Evolutionary conservation across 2,888 invertebrate species (phyloP).

Genomic region (Rhaphigaster nebulosa): DNA sequence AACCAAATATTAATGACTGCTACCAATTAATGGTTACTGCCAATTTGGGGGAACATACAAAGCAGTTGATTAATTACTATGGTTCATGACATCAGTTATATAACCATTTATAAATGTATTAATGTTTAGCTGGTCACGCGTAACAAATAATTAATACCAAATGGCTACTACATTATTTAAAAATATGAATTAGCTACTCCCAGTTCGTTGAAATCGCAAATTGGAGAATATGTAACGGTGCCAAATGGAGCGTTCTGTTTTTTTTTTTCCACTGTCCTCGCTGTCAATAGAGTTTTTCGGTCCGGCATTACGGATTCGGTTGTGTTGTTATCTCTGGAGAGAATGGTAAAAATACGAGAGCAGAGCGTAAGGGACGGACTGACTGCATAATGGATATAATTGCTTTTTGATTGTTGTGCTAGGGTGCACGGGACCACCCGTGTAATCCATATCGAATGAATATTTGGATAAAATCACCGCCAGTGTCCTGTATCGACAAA

Average conservation of each 20-base stretch:
- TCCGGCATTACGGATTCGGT: constrained; percentile 45
- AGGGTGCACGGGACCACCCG: constrained; percentile 58
- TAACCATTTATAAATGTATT: neutral
- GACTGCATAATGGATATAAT: constrained; percentile 57
- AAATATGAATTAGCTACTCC: neutral
- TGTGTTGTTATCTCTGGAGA: constrained; percentile 57
- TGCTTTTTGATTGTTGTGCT: constrained; percentile 56
- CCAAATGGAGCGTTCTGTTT: constrained; percentile 22
- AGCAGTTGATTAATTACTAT: neutral
- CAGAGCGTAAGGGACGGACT: constrained; percentile 42
- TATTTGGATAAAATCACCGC: constrained; percentile 64
- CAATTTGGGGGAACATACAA: neutral
- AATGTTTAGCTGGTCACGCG: neutral
- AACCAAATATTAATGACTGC: no score
- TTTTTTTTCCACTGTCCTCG: constrained; percentile 21
- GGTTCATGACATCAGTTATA: neutral
- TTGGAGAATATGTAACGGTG: constrained; percentile 9
- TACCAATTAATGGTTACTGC: neutral
- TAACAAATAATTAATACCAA: neutral
- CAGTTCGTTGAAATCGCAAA: neutral
- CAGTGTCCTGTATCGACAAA: constrained; percentile 46
- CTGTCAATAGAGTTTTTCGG: constrained; percentile 37
- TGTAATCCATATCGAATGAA: constrained; percentile 64
- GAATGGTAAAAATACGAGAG: constrained; percentile 45
- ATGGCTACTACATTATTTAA: neutral